Evolutionary conservation across 2,888 invertebrate species (phyloP).

Genomic region (Ferrisia virgata): DNA sequence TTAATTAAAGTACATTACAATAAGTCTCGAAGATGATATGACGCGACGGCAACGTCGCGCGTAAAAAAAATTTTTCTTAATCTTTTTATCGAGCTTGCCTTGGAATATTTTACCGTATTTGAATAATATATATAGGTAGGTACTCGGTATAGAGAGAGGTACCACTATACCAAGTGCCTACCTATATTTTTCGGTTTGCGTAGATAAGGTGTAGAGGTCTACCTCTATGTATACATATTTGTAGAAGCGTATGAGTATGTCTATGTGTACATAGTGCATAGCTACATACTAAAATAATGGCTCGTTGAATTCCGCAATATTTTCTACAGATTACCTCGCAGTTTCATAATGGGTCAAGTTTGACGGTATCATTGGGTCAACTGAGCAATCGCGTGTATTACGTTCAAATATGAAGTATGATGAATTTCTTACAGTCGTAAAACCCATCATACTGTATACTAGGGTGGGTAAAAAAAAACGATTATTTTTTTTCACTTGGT

Average conservation of each 20-base stretch:
- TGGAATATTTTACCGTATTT: background rate
- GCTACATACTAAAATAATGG: no score
- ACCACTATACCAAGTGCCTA: no score
- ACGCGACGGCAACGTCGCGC: background rate
- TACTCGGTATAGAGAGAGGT: no score
- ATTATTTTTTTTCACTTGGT: no score
- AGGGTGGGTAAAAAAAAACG: no score
- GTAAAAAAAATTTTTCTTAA: background rate
- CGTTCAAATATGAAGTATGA: no score
- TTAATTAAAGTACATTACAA: background rate
- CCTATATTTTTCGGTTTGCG: background rate
- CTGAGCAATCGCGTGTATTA: background rate
- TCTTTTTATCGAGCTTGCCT: background rate
- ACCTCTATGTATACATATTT: no score
- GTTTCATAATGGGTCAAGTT: background rate
- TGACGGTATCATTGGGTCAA: background rate
- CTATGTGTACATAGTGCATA: no score
- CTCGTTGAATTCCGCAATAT: background rate
- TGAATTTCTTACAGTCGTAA: background rate
- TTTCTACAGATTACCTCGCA: background rate
- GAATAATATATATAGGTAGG: no score
- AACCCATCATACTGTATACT: no score
- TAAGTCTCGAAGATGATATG: background rate
- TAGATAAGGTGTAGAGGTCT: background rate
- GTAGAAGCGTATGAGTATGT: no score